These are phyloP conservation scores for Sthenelais limicola DNA, from an alignment of 2,888 invertebrate species.

Conservation along the genomic window DNA sequence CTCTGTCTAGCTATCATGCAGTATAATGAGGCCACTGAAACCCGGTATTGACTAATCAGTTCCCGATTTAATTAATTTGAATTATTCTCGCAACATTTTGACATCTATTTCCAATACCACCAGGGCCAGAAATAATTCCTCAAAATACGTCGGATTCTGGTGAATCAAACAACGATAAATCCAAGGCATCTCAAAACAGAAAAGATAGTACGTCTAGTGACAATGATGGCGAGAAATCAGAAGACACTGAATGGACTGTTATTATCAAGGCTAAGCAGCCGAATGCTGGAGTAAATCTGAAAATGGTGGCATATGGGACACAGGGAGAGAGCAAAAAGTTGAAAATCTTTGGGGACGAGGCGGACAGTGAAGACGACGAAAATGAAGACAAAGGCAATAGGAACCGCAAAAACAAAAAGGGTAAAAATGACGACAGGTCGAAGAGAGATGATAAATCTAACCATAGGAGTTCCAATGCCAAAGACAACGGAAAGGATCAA, in stretches of 20 bases:
- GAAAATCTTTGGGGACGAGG: constrained; percentile 20
- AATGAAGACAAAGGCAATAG: constrained; percentile 16
- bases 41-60: too few relatives aligned
- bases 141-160: too few relatives aligned
- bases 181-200: too few relatives aligned
- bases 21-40: too few relatives aligned
- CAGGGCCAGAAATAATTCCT: too few relatives aligned
- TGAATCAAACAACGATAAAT: too few relatives aligned
- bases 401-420: neutral
- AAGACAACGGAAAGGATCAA: neutral
- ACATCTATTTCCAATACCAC: too few relatives aligned
- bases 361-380: neutral
- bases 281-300: constrained; percentile 22
- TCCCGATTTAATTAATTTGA: too few relatives aligned
- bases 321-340: constrained; percentile 17
- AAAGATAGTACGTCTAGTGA: too few relatives aligned
- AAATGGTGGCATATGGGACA: constrained; percentile 41
- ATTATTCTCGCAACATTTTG: too few relatives aligned
- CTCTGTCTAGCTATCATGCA: too few relatives aligned
- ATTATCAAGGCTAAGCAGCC: neutral
- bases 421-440: constrained; percentile 3
- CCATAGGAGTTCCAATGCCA: neutral
- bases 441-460: constrained; percentile 10
- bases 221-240: too few relatives aligned
- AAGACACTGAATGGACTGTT: neutral